Conservation (phyloP, 1,140 invertebrate genomes). For the Leptinotarsa defecta region DNA sequence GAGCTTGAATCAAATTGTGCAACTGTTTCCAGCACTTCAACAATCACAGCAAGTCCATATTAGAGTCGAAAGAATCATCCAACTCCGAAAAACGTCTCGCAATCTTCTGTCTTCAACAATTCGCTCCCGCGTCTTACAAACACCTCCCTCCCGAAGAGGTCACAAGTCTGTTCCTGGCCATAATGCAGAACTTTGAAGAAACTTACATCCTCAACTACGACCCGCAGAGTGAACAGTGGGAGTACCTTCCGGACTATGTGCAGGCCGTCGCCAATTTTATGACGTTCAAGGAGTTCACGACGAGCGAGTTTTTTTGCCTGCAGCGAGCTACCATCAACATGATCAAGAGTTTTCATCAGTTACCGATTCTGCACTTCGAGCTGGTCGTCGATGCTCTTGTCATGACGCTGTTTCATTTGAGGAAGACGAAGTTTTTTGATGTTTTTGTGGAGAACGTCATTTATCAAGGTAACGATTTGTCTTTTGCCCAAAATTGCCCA, state of each 20-base stretch:
- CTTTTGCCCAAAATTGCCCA: neutral
- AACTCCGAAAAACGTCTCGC: conserved; percentile 47
- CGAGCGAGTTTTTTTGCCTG: conserved; percentile 55
- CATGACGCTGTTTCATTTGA: conserved; percentile 55
- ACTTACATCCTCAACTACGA: conserved; percentile 48
- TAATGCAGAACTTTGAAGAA: conserved; percentile 52
- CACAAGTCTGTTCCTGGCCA: conserved; percentile 44
- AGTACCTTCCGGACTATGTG: conserved; percentile 51
- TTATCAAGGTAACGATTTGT: conserved; percentile 52
- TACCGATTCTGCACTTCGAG: conserved; percentile 47
- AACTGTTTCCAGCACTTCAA: conserved; percentile 37
- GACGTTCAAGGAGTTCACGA: conserved; percentile 48
- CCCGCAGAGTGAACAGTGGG: conserved; percentile 37
- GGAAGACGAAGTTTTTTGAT: conserved; percentile 44
- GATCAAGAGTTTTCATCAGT: conserved; percentile 59
- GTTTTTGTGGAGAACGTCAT: conserved; percentile 51
- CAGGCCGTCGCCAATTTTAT: conserved; percentile 45
- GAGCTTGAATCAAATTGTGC: too few species aligned
- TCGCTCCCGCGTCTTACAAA: conserved; percentile 44
- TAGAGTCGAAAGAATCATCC: conserved; percentile 31
- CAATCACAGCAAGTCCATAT: conserved; percentile 42
- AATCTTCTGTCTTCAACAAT: conserved; percentile 53
- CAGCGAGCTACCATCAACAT: conserved; percentile 52
- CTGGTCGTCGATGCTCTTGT: conserved; percentile 53
- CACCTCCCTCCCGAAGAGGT: conserved; percentile 43